Conservation (phyloP, 2,888 invertebrate genomes). For the Cinara cedri region DNA sequence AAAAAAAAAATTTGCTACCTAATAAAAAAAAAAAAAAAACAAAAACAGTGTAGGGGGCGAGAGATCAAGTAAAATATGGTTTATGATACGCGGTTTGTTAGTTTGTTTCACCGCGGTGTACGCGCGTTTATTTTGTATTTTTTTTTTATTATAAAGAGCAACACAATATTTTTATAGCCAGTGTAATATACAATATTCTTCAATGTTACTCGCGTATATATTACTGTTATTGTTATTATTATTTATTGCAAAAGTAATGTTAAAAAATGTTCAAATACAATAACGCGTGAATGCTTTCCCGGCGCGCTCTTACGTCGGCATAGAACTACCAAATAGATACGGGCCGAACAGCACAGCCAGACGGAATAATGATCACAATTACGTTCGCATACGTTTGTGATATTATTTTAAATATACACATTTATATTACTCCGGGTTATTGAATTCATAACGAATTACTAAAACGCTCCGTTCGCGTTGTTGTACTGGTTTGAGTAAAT, state of each 20-base stretch:
- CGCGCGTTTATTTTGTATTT: too few species aligned
- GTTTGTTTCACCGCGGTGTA: background rate
- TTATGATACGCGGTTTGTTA: constrained; percentile 17
- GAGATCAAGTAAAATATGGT: constrained; percentile 21
- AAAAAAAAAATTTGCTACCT: too few species aligned
- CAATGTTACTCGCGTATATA: constrained; percentile 9
- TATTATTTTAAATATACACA: too few species aligned
- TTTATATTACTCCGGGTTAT: background rate
- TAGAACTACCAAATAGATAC: too few species aligned
- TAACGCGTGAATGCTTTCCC: background rate
- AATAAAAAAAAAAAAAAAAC: too few species aligned
- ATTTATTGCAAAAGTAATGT: constrained; percentile 14
- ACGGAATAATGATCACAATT: too few species aligned
- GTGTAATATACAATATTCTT: background rate
- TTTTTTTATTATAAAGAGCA: too few species aligned
- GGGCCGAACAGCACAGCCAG: too few species aligned
- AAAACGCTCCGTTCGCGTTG: background rate
- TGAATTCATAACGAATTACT: constrained; percentile 33
- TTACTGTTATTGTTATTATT: background rate
- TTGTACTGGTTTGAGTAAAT: too few species aligned
- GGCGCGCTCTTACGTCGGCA: too few species aligned
- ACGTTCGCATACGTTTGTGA: too few species aligned
- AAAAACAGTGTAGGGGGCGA: background rate
- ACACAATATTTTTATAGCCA: background rate
- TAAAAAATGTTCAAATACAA: constrained; percentile 15